phyloP scores from a whole-genome alignment of 2,888 invertebrate species.

The Corbicula japonica region DNA sequence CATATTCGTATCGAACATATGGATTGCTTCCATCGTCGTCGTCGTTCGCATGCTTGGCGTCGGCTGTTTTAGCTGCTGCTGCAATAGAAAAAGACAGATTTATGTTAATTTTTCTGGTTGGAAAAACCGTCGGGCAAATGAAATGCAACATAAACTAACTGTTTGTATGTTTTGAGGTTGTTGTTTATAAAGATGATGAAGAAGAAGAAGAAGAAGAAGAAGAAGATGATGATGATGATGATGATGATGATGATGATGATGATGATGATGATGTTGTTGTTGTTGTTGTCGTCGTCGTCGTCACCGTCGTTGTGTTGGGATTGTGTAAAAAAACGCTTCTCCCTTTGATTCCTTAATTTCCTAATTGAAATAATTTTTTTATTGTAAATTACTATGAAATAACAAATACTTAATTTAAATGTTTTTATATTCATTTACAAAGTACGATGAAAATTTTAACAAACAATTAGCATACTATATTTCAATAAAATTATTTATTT shows the following conservation, averaged over 20 bases:
- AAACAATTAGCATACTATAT: no score
- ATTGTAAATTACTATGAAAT: no score
- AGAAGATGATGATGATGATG: slow-evolving; percentile 35
- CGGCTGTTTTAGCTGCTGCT: slow-evolving; percentile 23
- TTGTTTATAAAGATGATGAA: neutral
- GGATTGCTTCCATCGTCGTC: slow-evolving; percentile 43
- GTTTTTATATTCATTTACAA: no score
- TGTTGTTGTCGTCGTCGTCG: slow-evolving; percentile 18
- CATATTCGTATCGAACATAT: slow-evolving; percentile 58
- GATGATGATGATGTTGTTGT: slow-evolving; percentile 40
- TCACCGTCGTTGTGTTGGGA: neutral
- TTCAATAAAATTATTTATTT: no score
- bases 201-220: slow-evolving; percentile 17
- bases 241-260: slow-evolving; percentile 47
- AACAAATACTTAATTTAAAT: no score
- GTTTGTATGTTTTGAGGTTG: no score
- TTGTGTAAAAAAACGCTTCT: slow-evolving; percentile 15
- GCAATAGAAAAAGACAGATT: no score
- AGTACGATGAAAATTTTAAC: no score
- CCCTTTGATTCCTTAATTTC: no score
- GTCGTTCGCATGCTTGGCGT: slow-evolving; percentile 8
- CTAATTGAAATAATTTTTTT: neutral
- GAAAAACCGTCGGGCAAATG: neutral
- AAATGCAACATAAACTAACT: neutral
- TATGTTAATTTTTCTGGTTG: no score